phyloP scores from a whole-genome alignment of 2,797 vertebrate genomes.

The Bradypodion ventrale region DNA sequence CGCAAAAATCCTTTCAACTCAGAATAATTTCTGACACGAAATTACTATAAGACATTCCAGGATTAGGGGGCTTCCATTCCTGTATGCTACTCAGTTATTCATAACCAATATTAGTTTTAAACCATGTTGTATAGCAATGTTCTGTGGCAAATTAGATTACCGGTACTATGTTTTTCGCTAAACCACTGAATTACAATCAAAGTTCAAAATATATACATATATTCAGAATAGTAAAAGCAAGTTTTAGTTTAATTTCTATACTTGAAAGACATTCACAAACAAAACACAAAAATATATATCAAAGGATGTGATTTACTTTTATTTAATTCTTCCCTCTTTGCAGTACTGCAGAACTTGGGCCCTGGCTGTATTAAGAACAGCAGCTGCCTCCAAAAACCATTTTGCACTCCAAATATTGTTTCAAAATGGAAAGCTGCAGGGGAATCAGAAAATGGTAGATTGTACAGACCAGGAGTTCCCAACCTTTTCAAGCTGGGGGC shows the following conservation, averaged over 20 bases:
- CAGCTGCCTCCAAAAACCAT: background rate
- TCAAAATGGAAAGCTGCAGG: background rate
- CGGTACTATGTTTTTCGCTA: background rate
- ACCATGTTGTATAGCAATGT: background rate
- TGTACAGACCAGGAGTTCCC: too few relatives aligned
- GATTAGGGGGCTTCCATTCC: too few relatives aligned
- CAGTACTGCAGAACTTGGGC: background rate
- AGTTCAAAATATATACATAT: background rate
- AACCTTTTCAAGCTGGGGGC: too few relatives aligned
- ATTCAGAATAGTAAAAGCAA: background rate
- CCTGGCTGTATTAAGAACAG: background rate
- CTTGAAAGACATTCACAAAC: conserved; percentile 10
- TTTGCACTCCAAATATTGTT: background rate
- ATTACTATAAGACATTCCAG: too few relatives aligned
- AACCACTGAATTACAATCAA: background rate
- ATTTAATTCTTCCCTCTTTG: background rate
- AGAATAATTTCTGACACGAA: too few relatives aligned
- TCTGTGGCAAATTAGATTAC: background rate
- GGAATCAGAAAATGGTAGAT: background rate
- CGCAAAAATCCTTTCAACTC: too few relatives aligned
- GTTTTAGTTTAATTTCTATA: conserved; percentile 13
- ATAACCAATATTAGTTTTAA: background rate
- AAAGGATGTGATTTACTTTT: background rate
- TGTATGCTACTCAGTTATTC: too few relatives aligned
- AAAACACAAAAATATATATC: background rate